Percentiles rank a stretch among this genome's conserved stretches.
Conservation (phyloP, 2,888 invertebrate genomes). For the Eutolmus rufibarbis region DNA sequence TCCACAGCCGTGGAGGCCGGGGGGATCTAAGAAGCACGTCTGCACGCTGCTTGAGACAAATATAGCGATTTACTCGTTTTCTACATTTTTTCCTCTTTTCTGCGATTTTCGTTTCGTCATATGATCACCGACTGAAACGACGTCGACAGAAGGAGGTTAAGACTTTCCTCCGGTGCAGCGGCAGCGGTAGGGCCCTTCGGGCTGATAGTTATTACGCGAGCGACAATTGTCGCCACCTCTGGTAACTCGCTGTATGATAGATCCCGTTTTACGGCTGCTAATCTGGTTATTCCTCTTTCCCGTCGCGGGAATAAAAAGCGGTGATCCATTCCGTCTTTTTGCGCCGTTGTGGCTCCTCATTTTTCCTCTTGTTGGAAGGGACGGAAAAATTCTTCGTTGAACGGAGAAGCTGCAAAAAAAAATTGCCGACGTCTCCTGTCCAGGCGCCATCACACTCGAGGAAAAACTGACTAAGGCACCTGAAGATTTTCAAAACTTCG, state of each 20-base stretch:
- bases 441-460: neutral
- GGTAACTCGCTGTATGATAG: neutral
- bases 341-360: neutral
- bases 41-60: slow-evolving; percentile 3
- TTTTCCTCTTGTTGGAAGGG: neutral
- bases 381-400: neutral
- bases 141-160: slow-evolving; percentile 26
- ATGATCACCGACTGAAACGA: slow-evolving; percentile 18
- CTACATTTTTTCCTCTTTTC: neutral
- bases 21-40: neutral
- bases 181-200: neutral
- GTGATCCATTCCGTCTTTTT: neutral
- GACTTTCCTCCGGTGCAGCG: neutral
- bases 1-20: neutral
- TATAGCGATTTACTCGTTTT: slow-evolving; percentile 21
- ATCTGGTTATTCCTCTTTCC: slow-evolving; percentile 29
- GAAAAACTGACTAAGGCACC: neutral
- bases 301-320: neutral
- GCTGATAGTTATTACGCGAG: slow-evolving; percentile 23
- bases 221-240: slow-evolving; percentile 35
- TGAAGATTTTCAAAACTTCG: neutral
- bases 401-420: neutral
- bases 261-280: slow-evolving; percentile 33
- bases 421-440: slow-evolving; percentile 6
- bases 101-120: slow-evolving; percentile 20